A percentile compares a stretch with the other conserved stretches of the same genome.
These are phyloP conservation scores for Agonum fuliginosum DNA, from an alignment of 2,888 invertebrate genomes.

Conservation along the genomic window DNA sequence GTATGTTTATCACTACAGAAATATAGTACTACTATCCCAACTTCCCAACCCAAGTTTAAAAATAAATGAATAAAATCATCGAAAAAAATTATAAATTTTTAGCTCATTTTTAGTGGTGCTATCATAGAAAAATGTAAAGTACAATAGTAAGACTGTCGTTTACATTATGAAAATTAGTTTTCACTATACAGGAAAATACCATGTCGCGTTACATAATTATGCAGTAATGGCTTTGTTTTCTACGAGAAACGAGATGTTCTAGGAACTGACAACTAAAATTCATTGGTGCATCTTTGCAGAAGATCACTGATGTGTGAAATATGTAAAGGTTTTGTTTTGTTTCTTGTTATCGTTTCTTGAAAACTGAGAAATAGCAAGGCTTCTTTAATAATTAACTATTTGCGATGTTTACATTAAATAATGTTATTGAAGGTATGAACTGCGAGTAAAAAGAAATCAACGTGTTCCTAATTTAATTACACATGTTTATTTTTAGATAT, in stretches of 20 bases:
- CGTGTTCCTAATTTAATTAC: too few relatives aligned
- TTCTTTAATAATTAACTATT: too few relatives aligned
- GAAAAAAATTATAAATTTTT: neutral
- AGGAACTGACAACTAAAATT: too few relatives aligned
- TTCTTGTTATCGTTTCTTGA: constrained; percentile 1
- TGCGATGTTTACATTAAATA: too few relatives aligned
- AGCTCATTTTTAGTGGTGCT: too few relatives aligned
- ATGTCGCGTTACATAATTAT: neutral
- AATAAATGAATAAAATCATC: constrained; percentile 3
- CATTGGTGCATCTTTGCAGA: too few relatives aligned
- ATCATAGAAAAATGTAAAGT: too few relatives aligned
- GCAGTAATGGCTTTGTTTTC: constrained; percentile 15
- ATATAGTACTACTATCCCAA: too few relatives aligned
- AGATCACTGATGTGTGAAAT: neutral
- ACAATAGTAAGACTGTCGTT: neutral
- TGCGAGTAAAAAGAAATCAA: too few relatives aligned
- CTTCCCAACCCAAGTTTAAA: neutral
- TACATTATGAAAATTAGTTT: constrained; percentile 8
- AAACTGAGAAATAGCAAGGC: neutral
- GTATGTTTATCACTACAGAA: neutral
- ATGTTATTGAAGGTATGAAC: too few relatives aligned
- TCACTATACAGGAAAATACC: neutral
- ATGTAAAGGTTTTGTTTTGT: constrained; percentile 15
- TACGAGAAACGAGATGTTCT: neutral
- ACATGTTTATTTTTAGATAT: too few relatives aligned